These are phyloP conservation scores for Drosophila tani DNA, from an alignment of 1,140 invertebrate species.

Conservation along the genomic window DNA sequence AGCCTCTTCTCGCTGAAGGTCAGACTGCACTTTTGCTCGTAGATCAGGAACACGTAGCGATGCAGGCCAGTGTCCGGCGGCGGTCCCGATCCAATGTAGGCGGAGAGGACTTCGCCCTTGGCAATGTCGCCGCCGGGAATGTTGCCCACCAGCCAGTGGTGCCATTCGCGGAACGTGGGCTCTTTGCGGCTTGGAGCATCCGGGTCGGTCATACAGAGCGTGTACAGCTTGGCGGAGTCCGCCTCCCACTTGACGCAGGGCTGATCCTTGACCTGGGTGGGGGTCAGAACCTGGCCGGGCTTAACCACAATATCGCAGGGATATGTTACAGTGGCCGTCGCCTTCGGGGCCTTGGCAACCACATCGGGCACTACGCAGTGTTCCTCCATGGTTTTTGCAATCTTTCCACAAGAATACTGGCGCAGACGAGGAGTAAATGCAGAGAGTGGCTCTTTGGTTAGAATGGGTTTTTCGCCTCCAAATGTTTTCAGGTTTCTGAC, in stretches of 20 bases:
- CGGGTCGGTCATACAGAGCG: conserved; percentile 89
- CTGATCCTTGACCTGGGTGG: conserved; percentile 89
- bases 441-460: conserved; percentile 23
- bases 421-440: conserved; percentile 17
- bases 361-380: conserved; percentile 80
- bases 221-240: conserved; percentile 89
- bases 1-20: conserved; percentile 74
- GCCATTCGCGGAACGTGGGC: conserved; percentile 94
- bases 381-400: conserved; percentile 62
- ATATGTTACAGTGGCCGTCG: conserved; percentile 46
- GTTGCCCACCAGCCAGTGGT: conserved; percentile 97
- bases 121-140: conserved; percentile 92
- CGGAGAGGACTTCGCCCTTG: conserved; percentile 91
- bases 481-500: conserved; percentile 25
- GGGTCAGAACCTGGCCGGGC: conserved; percentile 89
- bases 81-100: conserved; percentile 95
- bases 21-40: conserved; percentile 88
- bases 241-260: conserved; percentile 89
- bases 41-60: conserved; percentile 95
- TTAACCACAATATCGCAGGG: conserved; percentile 86
- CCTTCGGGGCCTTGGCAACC: conserved; percentile 59
- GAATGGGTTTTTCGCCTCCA: neutral
- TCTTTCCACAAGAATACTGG: conserved; percentile 10
- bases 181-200: conserved; percentile 90
- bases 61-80: conserved; percentile 94